Evolutionary conservation across 2,113 vertebrate genomes (phyloP).

Genomic region (Lontra canadensis): DNA sequence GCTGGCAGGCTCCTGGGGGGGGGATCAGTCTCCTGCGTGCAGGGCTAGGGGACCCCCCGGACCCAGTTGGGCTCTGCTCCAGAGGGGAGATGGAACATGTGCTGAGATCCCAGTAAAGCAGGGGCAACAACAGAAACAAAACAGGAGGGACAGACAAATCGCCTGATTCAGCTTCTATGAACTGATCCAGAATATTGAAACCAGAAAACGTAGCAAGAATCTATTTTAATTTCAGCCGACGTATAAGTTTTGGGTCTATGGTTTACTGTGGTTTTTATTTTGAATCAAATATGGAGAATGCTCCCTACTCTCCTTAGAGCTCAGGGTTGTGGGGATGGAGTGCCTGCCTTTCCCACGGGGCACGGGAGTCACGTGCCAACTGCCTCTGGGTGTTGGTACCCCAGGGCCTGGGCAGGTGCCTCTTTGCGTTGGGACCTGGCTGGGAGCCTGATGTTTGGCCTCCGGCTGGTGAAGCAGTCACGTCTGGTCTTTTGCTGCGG

Average conservation of each 20-base stretch:
- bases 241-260: slow-evolving; percentile 68
- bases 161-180: slow-evolving; percentile 70
- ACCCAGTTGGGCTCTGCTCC: background rate
- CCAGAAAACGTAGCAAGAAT: slow-evolving; percentile 75
- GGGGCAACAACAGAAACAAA: slow-evolving; percentile 29
- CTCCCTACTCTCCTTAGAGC: slow-evolving; percentile 40
- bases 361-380: background rate
- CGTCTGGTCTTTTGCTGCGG: background rate
- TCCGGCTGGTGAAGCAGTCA: slow-evolving; percentile 34
- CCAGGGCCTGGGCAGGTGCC: background rate
- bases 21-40: background rate
- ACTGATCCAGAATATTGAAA: slow-evolving; percentile 72
- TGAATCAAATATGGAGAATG: slow-evolving; percentile 68
- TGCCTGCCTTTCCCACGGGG: background rate
- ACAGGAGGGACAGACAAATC: slow-evolving; percentile 59
- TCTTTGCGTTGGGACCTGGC: background rate
- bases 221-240: slow-evolving; percentile 80
- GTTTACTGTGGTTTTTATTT: slow-evolving; percentile 74
- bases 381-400: background rate
- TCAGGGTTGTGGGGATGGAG: slow-evolving; percentile 3
- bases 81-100: background rate
- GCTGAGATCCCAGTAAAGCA: slow-evolving; percentile 36
- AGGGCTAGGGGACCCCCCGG: background rate
- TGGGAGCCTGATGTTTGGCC: background rate
- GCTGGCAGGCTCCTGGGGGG: slow-evolving; percentile 76